Evolutionary conservation across 1,140 invertebrate genomes (phyloP), one percentile per base, ranked within the genome.

Genomic region (Drosophila sucinea): DNA sequence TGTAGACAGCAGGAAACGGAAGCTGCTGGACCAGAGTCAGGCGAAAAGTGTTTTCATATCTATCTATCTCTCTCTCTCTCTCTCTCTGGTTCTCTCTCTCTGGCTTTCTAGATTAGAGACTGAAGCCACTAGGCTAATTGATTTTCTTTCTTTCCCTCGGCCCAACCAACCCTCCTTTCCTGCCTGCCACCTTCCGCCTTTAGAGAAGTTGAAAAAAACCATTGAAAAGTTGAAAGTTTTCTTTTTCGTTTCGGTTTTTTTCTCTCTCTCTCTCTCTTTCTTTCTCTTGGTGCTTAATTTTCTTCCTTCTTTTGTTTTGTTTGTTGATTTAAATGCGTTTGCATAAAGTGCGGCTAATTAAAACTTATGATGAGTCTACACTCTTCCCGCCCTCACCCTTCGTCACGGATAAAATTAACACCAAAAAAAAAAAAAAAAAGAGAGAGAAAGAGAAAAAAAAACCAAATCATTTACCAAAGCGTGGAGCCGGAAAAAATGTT

Each of bases 311-410:
- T 51, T 70, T 70, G 67, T 57, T 32, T 64, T 60, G 66, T 57
- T 56, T 84, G 81, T 84, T 80, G 73, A 80, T 71, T 84, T 80
- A 80, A 84, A 80, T 77, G 61, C 72, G 74, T 73, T 81, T 77
- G 83, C 83, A 87, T 87, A 87, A 87, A 87, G 89, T 84, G 75
- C 83, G 83, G 75, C 79, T 86, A 86, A 87, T 86, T 86, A 86
- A 86, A 87, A 86, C 79, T 86, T 86, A 71, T 86, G 64, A 82
- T 77, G 41, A 29, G 67, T 47, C 54, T 67, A 60, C 57, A 51
- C 44, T 27, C 44, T 51, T 27, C 4, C 23, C 44, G 10, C 35
- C 10, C 35, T 3, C 35, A 2, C 8, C 8, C 35, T 51, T 10
- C 44, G 44, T 51, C 67, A 55, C 51, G 54, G 60, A 65, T 38